These are phyloP conservation scores for Lethenteron camtschaticum DNA, from an alignment of 2,113 vertebrate genomes.

Conservation along the genomic window DNA sequence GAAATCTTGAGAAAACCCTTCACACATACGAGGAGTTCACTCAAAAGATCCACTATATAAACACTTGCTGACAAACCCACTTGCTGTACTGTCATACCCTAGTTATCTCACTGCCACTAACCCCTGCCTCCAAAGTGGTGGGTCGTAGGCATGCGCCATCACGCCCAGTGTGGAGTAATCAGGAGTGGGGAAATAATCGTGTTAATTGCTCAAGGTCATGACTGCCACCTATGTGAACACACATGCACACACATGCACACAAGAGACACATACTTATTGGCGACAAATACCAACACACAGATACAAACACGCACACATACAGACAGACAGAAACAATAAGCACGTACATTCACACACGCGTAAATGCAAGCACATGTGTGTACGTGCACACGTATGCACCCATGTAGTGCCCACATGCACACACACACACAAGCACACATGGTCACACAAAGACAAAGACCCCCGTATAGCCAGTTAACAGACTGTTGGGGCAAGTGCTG, in stretches of 20 bases:
- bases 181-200: not conserved
- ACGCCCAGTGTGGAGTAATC: not conserved
- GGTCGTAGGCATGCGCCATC: too few species aligned
- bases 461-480: too few species aligned
- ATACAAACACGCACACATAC: not conserved
- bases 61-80: not conserved
- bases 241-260: not conserved
- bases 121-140: too few species aligned
- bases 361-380: too few species aligned
- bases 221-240: not conserved
- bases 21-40: too few species aligned
- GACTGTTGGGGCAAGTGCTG: too few species aligned
- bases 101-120: not conserved
- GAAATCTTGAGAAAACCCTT: too few species aligned
- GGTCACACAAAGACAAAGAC: too few species aligned
- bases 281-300: not conserved
- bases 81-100: not conserved
- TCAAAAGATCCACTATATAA: too few species aligned
- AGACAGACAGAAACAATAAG: not conserved
- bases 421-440: too few species aligned
- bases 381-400: too few species aligned
- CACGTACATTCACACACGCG: not conserved
- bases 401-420: too few species aligned
- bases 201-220: not conserved
- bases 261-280: not conserved